These are phyloP conservation scores for Lycocerus yunnanus DNA, from an alignment of 2,888 invertebrate genomes.

Conservation along the genomic window DNA sequence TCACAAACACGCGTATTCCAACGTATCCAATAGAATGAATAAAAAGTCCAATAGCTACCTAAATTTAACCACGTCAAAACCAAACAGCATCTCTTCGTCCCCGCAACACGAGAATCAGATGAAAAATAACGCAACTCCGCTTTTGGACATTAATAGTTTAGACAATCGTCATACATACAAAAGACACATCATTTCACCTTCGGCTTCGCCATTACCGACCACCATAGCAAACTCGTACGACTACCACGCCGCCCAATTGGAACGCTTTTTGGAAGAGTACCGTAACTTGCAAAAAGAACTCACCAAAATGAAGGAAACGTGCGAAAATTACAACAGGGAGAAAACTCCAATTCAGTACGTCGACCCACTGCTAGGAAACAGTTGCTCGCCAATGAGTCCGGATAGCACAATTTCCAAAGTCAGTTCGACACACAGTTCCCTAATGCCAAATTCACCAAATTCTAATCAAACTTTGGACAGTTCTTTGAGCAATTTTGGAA, in stretches of 20 bases:
- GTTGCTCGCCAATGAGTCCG: conserved; percentile 43
- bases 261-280: conserved; percentile 80
- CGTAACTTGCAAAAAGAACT: conserved; percentile 76
- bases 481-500: conserved; percentile 60
- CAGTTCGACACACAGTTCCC: conserved; percentile 61
- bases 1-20: conserved; percentile 38
- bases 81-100: conserved; percentile 69
- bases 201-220: conserved; percentile 36
- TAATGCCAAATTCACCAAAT: conserved; percentile 33
- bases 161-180: conserved; percentile 50
- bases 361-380: conserved; percentile 56
- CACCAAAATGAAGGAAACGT: conserved; percentile 79
- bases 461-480: conserved; percentile 33
- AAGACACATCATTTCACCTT: conserved; percentile 36
- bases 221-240: conserved; percentile 66
- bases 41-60: conserved; percentile 72
- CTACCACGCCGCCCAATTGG: conserved; percentile 78
- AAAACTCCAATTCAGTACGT: conserved; percentile 43
- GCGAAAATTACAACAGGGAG: conserved; percentile 60
- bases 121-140: conserved; percentile 61
- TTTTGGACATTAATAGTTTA: conserved; percentile 64
- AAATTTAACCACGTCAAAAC: conserved; percentile 64
- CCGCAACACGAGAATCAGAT: conserved; percentile 58
- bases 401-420: conserved; percentile 60
- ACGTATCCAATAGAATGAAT: conserved; percentile 22